phyloP scores from a whole-genome alignment of 2,888 invertebrate genomes.

The Dermolepida albohirtum region DNA sequence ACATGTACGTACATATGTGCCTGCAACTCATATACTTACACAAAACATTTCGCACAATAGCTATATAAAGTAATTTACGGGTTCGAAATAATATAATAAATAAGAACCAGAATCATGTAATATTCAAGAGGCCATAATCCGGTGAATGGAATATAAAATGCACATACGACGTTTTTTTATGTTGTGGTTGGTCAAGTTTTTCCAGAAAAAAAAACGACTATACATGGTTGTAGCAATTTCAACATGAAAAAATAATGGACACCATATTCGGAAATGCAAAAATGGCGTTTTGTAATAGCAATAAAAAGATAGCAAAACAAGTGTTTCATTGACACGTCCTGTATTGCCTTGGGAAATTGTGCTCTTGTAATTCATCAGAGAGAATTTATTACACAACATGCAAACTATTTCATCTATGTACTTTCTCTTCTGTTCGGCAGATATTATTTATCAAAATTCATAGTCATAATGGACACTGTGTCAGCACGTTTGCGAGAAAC shows the following conservation, averaged over 20 bases:
- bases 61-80: constrained; percentile 15
- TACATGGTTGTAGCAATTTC: not conserved
- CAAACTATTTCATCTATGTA: constrained; percentile 12
- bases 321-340: constrained; percentile 12
- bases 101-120: constrained; percentile 14
- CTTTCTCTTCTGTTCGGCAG: constrained; percentile 8
- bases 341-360: not conserved
- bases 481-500: not conserved
- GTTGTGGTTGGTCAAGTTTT: constrained; percentile 21
- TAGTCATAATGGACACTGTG: constrained; percentile 5
- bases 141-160: constrained; percentile 11
- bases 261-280: constrained; percentile 12
- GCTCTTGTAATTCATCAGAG: not conserved
- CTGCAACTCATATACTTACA: not conserved
- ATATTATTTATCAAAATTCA: constrained; percentile 3
- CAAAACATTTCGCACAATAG: not conserved
- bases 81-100: constrained; percentile 17
- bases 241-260: not conserved
- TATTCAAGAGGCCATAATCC: not conserved
- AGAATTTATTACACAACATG: constrained; percentile 13
- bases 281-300: constrained; percentile 7
- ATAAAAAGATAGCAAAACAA: constrained; percentile 1
- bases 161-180: constrained; percentile 12
- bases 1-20: not conserved
- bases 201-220: constrained; percentile 8